A percentile compares a stretch with the other conserved stretches of the same genome.
phyloP scores from a whole-genome alignment of 1,140 invertebrate genomes.

The Saccostrea echinata region DNA sequence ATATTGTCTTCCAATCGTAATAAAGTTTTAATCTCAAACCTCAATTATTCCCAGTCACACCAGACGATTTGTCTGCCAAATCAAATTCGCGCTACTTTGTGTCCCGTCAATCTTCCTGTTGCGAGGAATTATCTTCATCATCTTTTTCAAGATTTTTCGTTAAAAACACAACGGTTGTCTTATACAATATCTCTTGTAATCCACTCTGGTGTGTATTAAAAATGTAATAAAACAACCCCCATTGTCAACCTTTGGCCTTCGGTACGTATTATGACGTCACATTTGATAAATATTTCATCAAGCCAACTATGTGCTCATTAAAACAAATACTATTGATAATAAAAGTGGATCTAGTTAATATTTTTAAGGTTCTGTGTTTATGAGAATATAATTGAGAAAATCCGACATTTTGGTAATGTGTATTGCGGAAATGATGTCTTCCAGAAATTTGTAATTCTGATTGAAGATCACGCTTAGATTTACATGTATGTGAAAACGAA shows the following conservation, averaged over 20 bases:
- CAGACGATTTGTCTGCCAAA: constrained; percentile 31
- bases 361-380: background rate
- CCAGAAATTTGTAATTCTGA: too few species aligned
- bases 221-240: background rate
- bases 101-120: background rate
- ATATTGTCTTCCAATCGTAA: background rate
- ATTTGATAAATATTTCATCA: background rate
- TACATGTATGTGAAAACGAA: too few species aligned
- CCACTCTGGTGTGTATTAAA: background rate
- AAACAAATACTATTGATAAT: background rate
- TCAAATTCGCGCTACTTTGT: constrained; percentile 4
- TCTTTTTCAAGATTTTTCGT: background rate
- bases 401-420: too few species aligned
- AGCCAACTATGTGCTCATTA: background rate
- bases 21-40: constrained; percentile 13
- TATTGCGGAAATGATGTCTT: too few species aligned
- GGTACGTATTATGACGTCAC: background rate
- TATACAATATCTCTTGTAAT: background rate
- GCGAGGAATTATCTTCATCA: background rate
- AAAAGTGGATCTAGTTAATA: background rate
- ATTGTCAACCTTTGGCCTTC: background rate
- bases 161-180: background rate
- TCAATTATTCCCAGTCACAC: background rate
- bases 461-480: too few species aligned
- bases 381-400: background rate